Percentiles rank a stretch among this genome's conserved stretches.
phyloP scores from a whole-genome alignment of 2,797 vertebrate genomes.

The Chaetodon trifasciatus region DNA sequence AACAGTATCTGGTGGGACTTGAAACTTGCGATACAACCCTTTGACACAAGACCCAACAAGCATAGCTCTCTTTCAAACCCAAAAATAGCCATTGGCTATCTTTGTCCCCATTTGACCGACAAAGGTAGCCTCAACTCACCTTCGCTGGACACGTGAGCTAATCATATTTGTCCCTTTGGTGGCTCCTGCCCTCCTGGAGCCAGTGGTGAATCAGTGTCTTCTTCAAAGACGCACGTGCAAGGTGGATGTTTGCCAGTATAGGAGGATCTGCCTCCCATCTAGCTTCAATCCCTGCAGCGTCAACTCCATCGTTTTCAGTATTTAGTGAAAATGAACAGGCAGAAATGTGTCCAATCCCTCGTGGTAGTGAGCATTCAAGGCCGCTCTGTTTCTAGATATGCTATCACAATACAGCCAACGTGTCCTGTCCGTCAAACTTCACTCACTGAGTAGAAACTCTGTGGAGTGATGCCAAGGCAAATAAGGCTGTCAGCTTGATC shows the following conservation, averaged over 20 bases:
- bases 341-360: background rate
- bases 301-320: background rate
- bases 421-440: slow-evolving; percentile 5
- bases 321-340: background rate
- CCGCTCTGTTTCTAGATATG: background rate
- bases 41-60: slow-evolving; percentile 22
- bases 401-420: background rate
- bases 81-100: slow-evolving; percentile 57
- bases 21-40: slow-evolving; percentile 25
- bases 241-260: background rate
- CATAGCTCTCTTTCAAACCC: slow-evolving; percentile 22
- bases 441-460: background rate
- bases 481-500: background rate
- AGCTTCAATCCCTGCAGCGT: background rate
- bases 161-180: slow-evolving; percentile 2
- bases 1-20: slow-evolving; percentile 3
- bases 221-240: slow-evolving; percentile 7
- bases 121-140: slow-evolving; percentile 28
- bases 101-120: slow-evolving; percentile 49
- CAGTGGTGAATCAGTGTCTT: background rate
- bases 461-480: slow-evolving; percentile 1
- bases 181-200: background rate
- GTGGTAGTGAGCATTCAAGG: slow-evolving; percentile 6
- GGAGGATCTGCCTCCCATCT: background rate
- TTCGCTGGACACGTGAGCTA: slow-evolving; percentile 14